Evolutionary conservation across 2,797 vertebrate species (phyloP), one percentile per base, ranked within the genome.

Genomic region (Clarias fuscus): DNA sequence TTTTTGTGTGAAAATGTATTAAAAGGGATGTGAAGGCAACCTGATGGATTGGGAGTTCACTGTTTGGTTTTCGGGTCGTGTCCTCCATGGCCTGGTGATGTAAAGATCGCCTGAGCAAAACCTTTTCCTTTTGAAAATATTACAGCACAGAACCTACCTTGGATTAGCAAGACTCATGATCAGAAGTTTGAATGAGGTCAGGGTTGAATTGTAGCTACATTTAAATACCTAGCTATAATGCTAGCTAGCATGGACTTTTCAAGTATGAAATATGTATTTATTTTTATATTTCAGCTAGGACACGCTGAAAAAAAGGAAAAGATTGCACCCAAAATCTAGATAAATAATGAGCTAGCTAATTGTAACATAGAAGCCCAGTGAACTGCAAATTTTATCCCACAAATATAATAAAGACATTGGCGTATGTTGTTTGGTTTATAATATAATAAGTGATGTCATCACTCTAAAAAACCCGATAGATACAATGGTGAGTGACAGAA

Each of bases 41-140:
- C 67, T 72, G 84, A 85, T 77, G 72, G 43, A 84, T 72, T 61
- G 64, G 84, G 15, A 68, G 8, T 48, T 68, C 24, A 15, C 82
- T 33, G 40, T 85, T 77, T 77, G 58, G 18, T 77, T 85, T 85
- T 85, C 40, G 20, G 84, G 73, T 77, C 68, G 17, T 82, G 79
- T 43, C 59, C 59, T 43, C 59, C 1, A 15, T 15, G 24, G 37
- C 61, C 24, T 1, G 11, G 20, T 62, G 30, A 17, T 62, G 59
- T 5, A 13, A 37, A 30, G 11, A 76, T 76, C 0, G 8, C 13
- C 33, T 40, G 11, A 73, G 4, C 37, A 27, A 27, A 56, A 18
- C 1, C 43, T 43, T 72, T 72, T 72, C 0, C 1, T 72, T 72
- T 48, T n/a, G n/a, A n/a, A 27, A 53, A n/a, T 53, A 75, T n/a